Evolutionary conservation across 2,888 invertebrate genomes (phyloP), one percentile per base, ranked within the genome.

Genomic region (Ptychoptera contaminata): DNA sequence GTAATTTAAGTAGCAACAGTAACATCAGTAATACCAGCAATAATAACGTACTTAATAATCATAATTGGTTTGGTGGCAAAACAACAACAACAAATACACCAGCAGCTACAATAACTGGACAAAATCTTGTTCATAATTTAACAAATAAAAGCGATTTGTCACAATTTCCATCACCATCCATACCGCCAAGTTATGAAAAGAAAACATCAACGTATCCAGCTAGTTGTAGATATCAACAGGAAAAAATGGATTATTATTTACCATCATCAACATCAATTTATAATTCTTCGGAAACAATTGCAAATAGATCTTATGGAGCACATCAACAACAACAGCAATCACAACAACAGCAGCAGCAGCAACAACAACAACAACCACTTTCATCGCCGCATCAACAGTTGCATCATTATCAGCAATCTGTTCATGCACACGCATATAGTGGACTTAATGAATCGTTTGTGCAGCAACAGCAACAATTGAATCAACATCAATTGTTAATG

Each of bases 71-170:
- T 39, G 9, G 9, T 39, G 10, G 15, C 10, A 16, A 39, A 11
- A 14, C 31, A 16, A 32, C 23, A 31, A 16, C n/a, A 35, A 30
- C 38, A 38, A 37, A 12, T 16, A 23, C 40, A 11, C 9, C 44
- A 40, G 15, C 40, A 29, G n/a, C 46, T 42, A 10, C 69, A 69
- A 63, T 69, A 68, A 57, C n/a, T 37, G 10, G 23, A 8, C 16
- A 12, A n/a, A 8, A 35, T 34, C 2, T 31, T 31, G n/a, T 16
- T 23, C 7, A 12, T 42, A 42, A 42, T 34, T 42, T 35, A 34
- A 42, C 32, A 32, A 32, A 32, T 32, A 32, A 32, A 32, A 32
- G n/a, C 8, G n/a, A 46, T 34, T 43, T 43, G 37, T 42, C 48
- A 12, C 47, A 49, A n/a, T 54, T 55, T 15, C 50, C 54, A 12